Base-by-base conservation (phyloP, 2,888 invertebrate genomes). In the Margaritifera margaritifera region DNA sequence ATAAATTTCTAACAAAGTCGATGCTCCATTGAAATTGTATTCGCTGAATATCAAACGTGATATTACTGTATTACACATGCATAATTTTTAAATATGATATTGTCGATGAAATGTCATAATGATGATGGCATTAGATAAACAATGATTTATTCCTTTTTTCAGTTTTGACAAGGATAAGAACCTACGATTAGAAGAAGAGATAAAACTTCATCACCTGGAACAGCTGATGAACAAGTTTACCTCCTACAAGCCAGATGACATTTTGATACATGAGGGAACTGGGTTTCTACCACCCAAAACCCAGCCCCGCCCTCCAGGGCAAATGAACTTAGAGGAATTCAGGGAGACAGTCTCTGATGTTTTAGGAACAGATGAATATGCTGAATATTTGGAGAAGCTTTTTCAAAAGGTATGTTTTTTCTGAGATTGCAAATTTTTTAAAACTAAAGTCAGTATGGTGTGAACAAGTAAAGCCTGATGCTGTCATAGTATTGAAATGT, bases 341-440 rank as follows among this genome's bases (percentile, higher is more conserved):
- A 86, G 87, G 71, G 83, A 85, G 53, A 82, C 86, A 6, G 84
- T 89, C 42, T 80, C 83, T 31, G 81, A 82, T 56, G 88, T 89
- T 1, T 75, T 89, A 6, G 84, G 80, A 20, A 84, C 87, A 0
- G 74, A 85, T 61, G 85, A 86, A 52, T 88, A 87, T 72, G 84
- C 87, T 68, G 86, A 87, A 66, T 88, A 89, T 67, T 67, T 89
- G 70, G 88, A 88, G 50, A 88, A 86, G 69, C 76, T 89, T 6
- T 89, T 89, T 68, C 80, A 83, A 31, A 89, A 89, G 85, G 89
- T 89, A 72, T 58, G 74, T 63, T 11, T 25, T 54, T 11, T 24
- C 11, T n/a, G 11, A n/a, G 22, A 55, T 8, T 55, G 55, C 15
- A 1, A 22, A 22, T 18, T 55, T 24, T 55, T 20, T 4, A 24